Evolutionary conservation across 2,113 vertebrate species (phyloP).

Genomic region (Oncorhynchus gorbuscha): DNA sequence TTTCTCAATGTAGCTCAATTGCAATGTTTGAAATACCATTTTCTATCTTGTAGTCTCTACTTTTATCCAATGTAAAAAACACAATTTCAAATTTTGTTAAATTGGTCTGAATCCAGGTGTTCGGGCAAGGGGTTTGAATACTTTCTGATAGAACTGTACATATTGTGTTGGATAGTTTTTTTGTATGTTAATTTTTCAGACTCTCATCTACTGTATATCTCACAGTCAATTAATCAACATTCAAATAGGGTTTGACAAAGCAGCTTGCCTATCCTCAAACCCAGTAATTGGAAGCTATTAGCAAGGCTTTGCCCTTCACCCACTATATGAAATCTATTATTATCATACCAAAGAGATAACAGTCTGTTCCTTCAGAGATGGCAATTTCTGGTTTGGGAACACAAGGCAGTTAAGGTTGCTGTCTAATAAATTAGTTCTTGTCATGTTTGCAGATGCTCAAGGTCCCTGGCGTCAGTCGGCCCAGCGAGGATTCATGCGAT

Average conservation of each 20-base stretch:
- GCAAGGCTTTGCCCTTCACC: constrained; percentile 47
- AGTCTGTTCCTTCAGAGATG: constrained; percentile 35
- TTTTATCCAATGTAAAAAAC: too few species aligned
- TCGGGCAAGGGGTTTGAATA: too few species aligned
- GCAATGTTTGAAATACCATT: too few species aligned
- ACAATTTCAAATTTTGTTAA: too few species aligned
- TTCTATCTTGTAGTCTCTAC: too few species aligned
- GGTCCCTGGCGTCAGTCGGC: constrained; percentile 44
- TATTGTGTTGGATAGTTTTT: too few species aligned
- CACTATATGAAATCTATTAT: constrained; percentile 36
- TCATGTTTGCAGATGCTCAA: constrained; percentile 63
- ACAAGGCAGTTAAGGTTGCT: constrained; percentile 60
- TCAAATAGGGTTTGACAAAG: constrained; percentile 2
- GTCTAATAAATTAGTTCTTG: constrained; percentile 67
- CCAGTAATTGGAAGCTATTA: constrained; percentile 21
- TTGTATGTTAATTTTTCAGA: background rate
- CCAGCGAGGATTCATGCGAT: constrained; percentile 25
- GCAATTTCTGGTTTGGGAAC: constrained; percentile 54
- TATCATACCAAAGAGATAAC: constrained; percentile 37
- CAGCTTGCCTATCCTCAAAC: constrained; percentile 3
- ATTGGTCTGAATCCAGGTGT: too few species aligned
- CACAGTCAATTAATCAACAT: background rate
- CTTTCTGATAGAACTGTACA: too few species aligned
- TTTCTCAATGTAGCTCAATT: too few species aligned
- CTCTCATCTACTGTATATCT: background rate